Conservation (phyloP, 2,113 vertebrate species). For the Salvelinus fontinalis region DNA sequence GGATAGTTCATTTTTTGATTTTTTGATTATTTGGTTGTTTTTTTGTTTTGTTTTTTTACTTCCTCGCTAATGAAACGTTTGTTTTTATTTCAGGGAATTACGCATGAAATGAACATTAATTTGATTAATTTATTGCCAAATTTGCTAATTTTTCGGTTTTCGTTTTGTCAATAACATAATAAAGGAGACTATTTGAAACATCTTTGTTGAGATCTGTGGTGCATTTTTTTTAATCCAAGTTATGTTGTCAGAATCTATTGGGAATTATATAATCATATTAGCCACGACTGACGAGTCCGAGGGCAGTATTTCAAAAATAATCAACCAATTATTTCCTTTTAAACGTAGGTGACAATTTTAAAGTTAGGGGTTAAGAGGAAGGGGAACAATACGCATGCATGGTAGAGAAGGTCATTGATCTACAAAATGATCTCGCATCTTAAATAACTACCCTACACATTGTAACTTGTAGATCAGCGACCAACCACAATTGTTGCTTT, state of each 20-base stretch:
- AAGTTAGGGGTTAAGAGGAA: too few relatives aligned
- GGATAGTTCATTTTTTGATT: conserved; percentile 40
- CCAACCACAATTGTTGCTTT: too few relatives aligned
- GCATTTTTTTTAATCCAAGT: not conserved
- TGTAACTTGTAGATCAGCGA: too few relatives aligned
- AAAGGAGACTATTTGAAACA: conserved; percentile 60
- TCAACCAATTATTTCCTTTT: too few relatives aligned
- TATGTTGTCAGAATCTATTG: not conserved
- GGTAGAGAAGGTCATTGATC: too few relatives aligned
- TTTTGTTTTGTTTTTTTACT: conserved; percentile 47
- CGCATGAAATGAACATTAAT: conserved; percentile 58
- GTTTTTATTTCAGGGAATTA: conserved; percentile 64
- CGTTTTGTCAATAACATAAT: conserved; percentile 61
- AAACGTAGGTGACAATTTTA: too few relatives aligned
- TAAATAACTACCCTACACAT: too few relatives aligned
- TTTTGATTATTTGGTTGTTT: conserved; percentile 45
- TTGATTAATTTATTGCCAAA: conserved; percentile 55
- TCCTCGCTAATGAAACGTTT: conserved; percentile 39
- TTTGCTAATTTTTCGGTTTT: conserved; percentile 50
- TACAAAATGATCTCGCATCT: too few relatives aligned
- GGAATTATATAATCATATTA: too few relatives aligned
- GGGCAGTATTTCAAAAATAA: too few relatives aligned
- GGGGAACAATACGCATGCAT: too few relatives aligned
- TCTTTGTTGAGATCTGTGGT: conserved; percentile 41
- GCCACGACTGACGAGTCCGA: too few relatives aligned